Percentiles rank a stretch among this genome's conserved stretches.
phyloP scores from a whole-genome alignment of 2,113 vertebrate species.

The Anseranas semipalmata region DNA sequence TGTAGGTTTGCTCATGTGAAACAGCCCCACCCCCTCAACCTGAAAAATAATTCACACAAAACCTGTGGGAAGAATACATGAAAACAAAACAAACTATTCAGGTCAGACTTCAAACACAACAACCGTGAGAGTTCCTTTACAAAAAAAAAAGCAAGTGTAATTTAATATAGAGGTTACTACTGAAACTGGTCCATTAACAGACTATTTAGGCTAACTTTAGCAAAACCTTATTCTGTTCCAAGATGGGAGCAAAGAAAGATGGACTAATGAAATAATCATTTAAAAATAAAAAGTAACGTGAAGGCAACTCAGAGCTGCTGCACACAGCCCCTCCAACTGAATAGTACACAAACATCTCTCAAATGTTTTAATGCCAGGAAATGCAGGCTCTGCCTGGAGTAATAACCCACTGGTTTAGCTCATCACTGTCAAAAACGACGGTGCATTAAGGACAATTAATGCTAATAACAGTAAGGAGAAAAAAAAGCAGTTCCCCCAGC shows the following conservation, averaged over 20 bases:
- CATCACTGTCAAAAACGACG: conserved; percentile 75
- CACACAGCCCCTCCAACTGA: conserved; percentile 12
- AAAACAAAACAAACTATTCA: not conserved
- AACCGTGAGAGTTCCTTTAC: not conserved
- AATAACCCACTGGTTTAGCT: conserved; percentile 72
- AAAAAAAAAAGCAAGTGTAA: not conserved
- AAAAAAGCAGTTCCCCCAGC: conserved; percentile 50
- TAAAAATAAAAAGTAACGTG: not conserved
- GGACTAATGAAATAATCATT: not conserved
- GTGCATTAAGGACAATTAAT: conserved; percentile 80
- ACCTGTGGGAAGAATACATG: not conserved
- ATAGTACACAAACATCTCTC: conserved; percentile 45
- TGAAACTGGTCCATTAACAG: not conserved
- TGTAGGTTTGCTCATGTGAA: conserved; percentile 24
- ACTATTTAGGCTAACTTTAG: not conserved
- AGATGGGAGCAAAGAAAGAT: not conserved
- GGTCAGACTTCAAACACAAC: conserved; percentile 32
- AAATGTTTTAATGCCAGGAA: conserved; percentile 75
- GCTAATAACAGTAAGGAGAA: conserved; percentile 72
- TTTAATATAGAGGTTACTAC: not conserved
- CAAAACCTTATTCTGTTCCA: not conserved
- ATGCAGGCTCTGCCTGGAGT: conserved; percentile 60
- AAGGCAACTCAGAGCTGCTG: not conserved
- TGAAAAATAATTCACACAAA: not conserved
- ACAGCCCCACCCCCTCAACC: not conserved